Evolutionary conservation across 2,113 vertebrate species (phyloP).

Genomic region (Ctenodactylus gundi): DNA sequence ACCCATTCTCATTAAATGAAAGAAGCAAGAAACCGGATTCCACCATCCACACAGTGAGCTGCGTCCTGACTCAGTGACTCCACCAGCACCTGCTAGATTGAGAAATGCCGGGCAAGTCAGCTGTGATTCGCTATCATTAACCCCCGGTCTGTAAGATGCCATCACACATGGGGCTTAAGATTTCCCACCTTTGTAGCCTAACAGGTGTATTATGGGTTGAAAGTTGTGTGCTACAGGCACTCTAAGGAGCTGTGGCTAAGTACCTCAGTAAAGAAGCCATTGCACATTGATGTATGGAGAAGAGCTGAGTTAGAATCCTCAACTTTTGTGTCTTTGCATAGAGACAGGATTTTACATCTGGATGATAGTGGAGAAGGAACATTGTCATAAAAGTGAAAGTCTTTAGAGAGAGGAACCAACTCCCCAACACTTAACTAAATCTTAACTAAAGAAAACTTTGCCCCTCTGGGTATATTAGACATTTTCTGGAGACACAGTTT

Average conservation of each 20-base stretch:
- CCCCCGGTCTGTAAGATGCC: background rate
- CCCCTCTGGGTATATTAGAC: background rate
- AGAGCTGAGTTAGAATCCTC: background rate
- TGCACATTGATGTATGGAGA: background rate
- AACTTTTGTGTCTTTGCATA: background rate
- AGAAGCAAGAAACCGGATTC: background rate
- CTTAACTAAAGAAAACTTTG: background rate
- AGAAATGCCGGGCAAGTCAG: background rate
- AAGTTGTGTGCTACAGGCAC: too few species aligned
- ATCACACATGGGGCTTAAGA: background rate
- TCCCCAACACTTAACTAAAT: fast-evolving
- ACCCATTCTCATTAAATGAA: background rate
- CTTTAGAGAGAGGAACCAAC: background rate
- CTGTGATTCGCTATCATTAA: background rate
- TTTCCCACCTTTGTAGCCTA: background rate
- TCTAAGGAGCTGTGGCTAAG: background rate
- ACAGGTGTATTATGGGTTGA: background rate
- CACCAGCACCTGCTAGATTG: background rate
- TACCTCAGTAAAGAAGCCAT: background rate
- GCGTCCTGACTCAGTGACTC: background rate
- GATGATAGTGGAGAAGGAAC: background rate
- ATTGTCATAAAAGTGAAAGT: background rate
- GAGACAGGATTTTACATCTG: background rate
- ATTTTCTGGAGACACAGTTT: background rate
- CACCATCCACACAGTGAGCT: background rate